Evolutionary conservation across 2,113 vertebrate genomes (phyloP), one percentile per base, ranked within the genome.

Genomic region (Macheiramphus alcinus): DNA sequence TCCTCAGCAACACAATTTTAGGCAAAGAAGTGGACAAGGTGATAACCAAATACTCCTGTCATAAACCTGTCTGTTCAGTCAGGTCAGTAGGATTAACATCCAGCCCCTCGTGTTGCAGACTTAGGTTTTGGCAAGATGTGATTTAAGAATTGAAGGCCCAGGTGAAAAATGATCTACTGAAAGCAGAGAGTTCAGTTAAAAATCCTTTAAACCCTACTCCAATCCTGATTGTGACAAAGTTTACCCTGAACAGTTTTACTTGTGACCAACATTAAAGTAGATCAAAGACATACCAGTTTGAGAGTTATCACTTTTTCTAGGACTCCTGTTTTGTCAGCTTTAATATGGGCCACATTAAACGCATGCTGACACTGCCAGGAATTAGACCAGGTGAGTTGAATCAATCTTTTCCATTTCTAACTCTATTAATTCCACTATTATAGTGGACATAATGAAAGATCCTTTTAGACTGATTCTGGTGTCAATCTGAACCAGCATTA

Each of bases 401-500:
- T 86, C 52, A 74, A 73, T 91, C 68, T 84, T 95, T 88, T 87
- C 63, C 12, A 81, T 71, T 88, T 88, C 66, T 93, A 67, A 84
- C 74, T 90, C 84, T 93, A 88, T 83, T 88, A 93, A 91, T 94
- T 75, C 67, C n/a, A 55, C 66, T 72, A 32, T 80, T 90, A 71
- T 26, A 58, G 40, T 27, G 70, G 74, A 90, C 67, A 82, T 93
- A 94, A 95, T 78, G 73, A 90, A 90, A 94, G 76, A 94, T 80
- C 80, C 56, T 89, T 94, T 91, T 55, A 88, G 80, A 66, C 66
- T 34, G 74, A 93, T 81, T 80, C 87, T 75, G 70, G 58, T 93
- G 91, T 95, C 81, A 94, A 13, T 66, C 56, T 94, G 45, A 94
- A 95, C 48, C 48, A 87, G 45, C 10, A 80, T 84, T 71, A 95